phyloP scores from a whole-genome alignment of 2,888 invertebrate genomes.

The Leptinotarsa rubiginosa region DNA sequence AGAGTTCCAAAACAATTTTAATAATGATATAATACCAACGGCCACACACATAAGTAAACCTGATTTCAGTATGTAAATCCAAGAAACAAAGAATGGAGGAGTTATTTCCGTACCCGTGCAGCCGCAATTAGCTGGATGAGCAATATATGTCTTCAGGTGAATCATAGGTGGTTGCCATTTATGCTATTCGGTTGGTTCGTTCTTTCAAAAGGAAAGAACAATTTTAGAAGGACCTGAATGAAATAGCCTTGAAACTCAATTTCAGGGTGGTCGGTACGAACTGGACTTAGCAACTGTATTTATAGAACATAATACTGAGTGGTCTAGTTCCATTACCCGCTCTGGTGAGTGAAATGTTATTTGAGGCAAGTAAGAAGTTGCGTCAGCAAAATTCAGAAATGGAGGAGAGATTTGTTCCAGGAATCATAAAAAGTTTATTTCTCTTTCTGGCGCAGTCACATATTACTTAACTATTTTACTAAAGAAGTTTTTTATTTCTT shows the following conservation, averaged over 20 bases:
- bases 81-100: conserved; percentile 28
- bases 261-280: neutral
- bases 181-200: conserved; percentile 19
- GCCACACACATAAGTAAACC: neutral
- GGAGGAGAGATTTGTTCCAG: too few relatives aligned
- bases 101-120: conserved; percentile 44
- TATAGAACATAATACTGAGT: too few relatives aligned
- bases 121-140: conserved; percentile 43
- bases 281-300: too few relatives aligned
- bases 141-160: conserved; percentile 44
- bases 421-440: too few relatives aligned
- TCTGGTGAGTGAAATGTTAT: neutral
- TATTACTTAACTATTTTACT: too few relatives aligned
- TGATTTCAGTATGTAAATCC: conserved; percentile 3
- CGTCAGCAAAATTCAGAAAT: too few relatives aligned
- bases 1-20: neutral
- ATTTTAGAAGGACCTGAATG: conserved; percentile 11
- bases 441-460: too few relatives aligned
- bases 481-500: too few relatives aligned
- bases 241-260: neutral
- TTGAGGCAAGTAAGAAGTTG: too few relatives aligned
- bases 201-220: conserved; percentile 16
- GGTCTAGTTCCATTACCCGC: neutral
- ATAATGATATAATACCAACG: neutral
- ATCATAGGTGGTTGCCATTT: conserved; percentile 36